Percentiles rank a stretch among this genome's conserved stretches.
Conservation (phyloP, 1,140 invertebrate genomes). For the Mercenaria mercenaria region DNA sequence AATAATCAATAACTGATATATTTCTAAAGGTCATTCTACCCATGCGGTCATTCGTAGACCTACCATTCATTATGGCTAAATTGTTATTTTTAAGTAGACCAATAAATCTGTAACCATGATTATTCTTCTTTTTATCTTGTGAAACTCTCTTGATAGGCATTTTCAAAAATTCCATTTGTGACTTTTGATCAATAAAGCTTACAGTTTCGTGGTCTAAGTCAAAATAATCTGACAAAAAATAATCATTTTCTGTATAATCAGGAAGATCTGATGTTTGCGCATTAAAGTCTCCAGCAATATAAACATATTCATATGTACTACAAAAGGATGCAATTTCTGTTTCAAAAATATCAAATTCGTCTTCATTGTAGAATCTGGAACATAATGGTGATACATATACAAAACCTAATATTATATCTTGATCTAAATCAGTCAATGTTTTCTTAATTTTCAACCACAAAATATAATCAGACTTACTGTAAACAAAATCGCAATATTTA, state of each 20-base stretch:
- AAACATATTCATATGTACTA: background rate
- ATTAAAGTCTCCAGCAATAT: background rate
- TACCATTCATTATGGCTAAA: background rate
- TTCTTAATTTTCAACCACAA: background rate
- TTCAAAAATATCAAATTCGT: background rate
- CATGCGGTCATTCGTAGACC: background rate
- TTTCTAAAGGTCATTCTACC: slow-evolving; percentile 26
- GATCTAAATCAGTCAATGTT: background rate
- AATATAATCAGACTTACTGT: background rate
- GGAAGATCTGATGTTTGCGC: background rate
- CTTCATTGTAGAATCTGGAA: background rate
- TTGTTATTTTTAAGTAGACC: slow-evolving; percentile 18
- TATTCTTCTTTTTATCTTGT: slow-evolving; percentile 11
- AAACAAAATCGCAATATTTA: too few species aligned
- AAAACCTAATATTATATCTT: background rate
- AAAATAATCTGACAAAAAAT: background rate
- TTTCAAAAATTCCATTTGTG: background rate
- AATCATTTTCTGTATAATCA: background rate
- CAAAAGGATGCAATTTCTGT: background rate
- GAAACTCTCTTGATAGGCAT: background rate
- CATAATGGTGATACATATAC: background rate
- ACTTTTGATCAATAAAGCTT: background rate
- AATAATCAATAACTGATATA: slow-evolving; percentile 17
- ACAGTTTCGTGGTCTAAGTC: background rate
- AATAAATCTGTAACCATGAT: background rate